Evolutionary conservation across 2,113 vertebrate species (phyloP).

Genomic region (Gopherus flavomarginatus): DNA sequence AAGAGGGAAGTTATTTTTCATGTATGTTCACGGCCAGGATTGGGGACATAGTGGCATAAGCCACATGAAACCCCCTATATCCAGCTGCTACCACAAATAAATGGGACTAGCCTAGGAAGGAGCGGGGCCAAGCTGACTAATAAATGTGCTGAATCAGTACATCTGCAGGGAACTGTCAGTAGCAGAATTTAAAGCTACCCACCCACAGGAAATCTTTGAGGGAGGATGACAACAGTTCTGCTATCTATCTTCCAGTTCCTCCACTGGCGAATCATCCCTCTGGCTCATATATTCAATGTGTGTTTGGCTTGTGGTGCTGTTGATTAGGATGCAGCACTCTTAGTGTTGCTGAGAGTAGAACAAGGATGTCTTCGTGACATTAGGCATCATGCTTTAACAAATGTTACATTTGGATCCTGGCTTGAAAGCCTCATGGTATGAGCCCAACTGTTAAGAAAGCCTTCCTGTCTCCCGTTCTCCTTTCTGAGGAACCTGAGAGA

Average conservation of each 20-base stretch:
- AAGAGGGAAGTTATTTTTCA: conserved; percentile 11
- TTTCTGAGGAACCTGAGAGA: background rate
- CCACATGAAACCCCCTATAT: background rate
- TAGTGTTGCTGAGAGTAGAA: background rate
- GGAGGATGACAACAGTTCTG: background rate
- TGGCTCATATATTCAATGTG: background rate
- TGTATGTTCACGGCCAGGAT: background rate
- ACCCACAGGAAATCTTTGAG: background rate
- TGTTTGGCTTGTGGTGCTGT: accelerated
- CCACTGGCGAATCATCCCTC: background rate
- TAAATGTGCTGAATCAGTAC: background rate
- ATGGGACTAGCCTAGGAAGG: conserved; percentile 4
- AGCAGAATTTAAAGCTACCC: accelerated
- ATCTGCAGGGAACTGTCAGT: conserved; percentile 25
- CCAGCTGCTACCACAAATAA: conserved; percentile 16
- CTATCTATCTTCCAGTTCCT: background rate
- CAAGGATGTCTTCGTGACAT: background rate
- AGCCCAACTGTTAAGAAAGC: background rate
- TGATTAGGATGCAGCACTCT: accelerated
- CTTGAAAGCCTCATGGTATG: background rate
- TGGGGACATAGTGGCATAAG: conserved; percentile 2
- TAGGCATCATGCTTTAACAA: background rate
- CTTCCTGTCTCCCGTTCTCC: background rate
- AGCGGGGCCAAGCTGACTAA: background rate
- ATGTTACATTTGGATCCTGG: background rate